Conservation (phyloP, 2,113 vertebrate species). For the Chaenocephalus aceratus region DNA sequence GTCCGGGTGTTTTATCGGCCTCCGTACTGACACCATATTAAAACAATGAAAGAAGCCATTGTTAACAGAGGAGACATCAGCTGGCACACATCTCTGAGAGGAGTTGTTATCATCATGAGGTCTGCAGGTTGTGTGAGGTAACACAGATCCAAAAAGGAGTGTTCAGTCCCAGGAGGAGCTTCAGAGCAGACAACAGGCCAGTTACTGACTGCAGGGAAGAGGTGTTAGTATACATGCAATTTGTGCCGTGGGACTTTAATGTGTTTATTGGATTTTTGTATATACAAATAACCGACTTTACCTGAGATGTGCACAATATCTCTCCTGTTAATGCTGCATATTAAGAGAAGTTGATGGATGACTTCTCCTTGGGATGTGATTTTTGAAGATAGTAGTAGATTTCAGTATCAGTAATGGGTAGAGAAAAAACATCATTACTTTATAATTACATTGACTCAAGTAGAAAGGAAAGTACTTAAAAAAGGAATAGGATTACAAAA, state of each 20-base stretch:
- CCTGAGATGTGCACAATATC: not conserved
- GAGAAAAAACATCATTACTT: too few species aligned
- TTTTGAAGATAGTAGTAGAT: not conserved
- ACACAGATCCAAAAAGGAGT: slow-evolving; percentile 49
- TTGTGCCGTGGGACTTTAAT: not conserved
- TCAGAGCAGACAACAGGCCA: slow-evolving; percentile 26
- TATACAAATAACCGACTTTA: not conserved
- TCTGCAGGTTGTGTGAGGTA: slow-evolving; percentile 46
- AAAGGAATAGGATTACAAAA: too few species aligned
- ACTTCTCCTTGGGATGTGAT: not conserved
- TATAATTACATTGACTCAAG: too few species aligned
- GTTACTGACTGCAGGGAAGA: slow-evolving; percentile 17
- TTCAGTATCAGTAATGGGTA: not conserved
- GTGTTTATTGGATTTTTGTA: not conserved
- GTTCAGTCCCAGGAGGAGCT: slow-evolving; percentile 44
- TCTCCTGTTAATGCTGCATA: not conserved
- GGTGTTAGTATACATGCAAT: slow-evolving; percentile 1
- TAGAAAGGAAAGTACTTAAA: too few species aligned
- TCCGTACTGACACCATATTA: slow-evolving; percentile 7
- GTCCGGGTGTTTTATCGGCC: not conserved
- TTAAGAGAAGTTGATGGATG: slow-evolving; percentile 2
- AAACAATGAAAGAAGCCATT: slow-evolving; percentile 14
- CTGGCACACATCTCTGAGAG: not conserved
- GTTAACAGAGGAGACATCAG: not conserved
- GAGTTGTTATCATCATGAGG: not conserved